A percentile compares a stretch with the other conserved stretches of the same genome.
phyloP scores from a whole-genome alignment of 2,113 vertebrate species.

The Boleophthalmus pectinirostris region DNA sequence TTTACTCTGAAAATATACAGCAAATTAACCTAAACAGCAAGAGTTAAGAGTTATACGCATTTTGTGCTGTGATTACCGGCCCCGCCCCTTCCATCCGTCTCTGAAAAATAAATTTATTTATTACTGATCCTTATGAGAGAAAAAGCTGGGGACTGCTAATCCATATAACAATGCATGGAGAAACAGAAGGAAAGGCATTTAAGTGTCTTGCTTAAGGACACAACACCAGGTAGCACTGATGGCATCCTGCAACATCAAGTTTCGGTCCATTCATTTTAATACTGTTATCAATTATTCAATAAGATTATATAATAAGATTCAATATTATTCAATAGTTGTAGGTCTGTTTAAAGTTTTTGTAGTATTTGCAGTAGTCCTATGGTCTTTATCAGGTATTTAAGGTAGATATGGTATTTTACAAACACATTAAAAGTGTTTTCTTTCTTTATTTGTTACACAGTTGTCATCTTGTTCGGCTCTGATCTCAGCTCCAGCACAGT shows the following conservation, averaged over 20 bases:
- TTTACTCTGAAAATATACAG: too few relatives aligned
- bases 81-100: too few relatives aligned
- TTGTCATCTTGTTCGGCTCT: slow-evolving; percentile 40
- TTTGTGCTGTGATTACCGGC: too few relatives aligned
- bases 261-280: too few relatives aligned
- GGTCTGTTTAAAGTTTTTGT: neutral
- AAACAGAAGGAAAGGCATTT: neutral
- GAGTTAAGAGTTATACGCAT: too few relatives aligned
- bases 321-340: neutral
- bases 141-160: neutral
- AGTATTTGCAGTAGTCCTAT: neutral
- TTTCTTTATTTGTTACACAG: slow-evolving; percentile 27
- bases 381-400: neutral
- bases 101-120: too few relatives aligned
- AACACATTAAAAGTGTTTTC: slow-evolving; percentile 17
- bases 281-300: too few relatives aligned
- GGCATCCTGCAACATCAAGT: neutral
- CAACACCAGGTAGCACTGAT: neutral
- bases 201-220: neutral
- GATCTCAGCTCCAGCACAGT: slow-evolving; percentile 33
- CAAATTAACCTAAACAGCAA: too few relatives aligned
- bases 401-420: neutral
- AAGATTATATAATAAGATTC: too few relatives aligned
- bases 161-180: neutral
- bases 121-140: too few relatives aligned